Evolutionary conservation across 2,797 vertebrate genomes (phyloP), one percentile per base, ranked within the genome.

Genomic region (Microcaecilia unicolor): DNA sequence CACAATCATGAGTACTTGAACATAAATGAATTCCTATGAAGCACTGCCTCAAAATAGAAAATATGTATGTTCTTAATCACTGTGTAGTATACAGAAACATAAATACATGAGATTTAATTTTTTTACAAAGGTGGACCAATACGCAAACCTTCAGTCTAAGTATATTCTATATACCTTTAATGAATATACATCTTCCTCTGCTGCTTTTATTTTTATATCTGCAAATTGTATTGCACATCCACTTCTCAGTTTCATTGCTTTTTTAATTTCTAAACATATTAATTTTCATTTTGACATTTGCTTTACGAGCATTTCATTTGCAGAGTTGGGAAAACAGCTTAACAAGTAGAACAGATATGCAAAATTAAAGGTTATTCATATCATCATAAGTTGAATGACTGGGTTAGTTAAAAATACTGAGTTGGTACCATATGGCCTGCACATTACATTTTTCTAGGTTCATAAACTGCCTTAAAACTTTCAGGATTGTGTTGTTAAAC

Each of bases 281-380:
- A 62, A 61, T 67, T 72, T 61, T 44, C 51, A 58, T 3, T 28
- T 51, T 76, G 67, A 61, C 61, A 64, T 74, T 70, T 76, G 17
- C 45, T 74, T 56, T 30, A 53, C 50, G 46, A 74, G 48, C 36
- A 64, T 54, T 72, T 51, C 35, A 63, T 65, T 75, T 52, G 61
- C 44, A 18, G 37, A 64, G 36, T 64, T 65, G 64, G 60, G 44
- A 69, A 77, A 76, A 46, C 31, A 64, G 41, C 43, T 66, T 69
- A 61, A 61, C 18, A 44, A 58, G 31, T 29, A 64, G 37, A 70
- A 61, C 6, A 55, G 32, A 51, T 39, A 54, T 18, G 30, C 16
- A 70, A 65, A 74, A 65, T 55, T 60, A 55, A 74, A 77, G 28
- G 31, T 62, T 73, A 63, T 72, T 75, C 67, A 52, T 65, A 56